These are phyloP conservation scores for Ptychadena robeensis DNA, from an alignment of 2,797 vertebrate genomes.

Conservation along the genomic window DNA sequence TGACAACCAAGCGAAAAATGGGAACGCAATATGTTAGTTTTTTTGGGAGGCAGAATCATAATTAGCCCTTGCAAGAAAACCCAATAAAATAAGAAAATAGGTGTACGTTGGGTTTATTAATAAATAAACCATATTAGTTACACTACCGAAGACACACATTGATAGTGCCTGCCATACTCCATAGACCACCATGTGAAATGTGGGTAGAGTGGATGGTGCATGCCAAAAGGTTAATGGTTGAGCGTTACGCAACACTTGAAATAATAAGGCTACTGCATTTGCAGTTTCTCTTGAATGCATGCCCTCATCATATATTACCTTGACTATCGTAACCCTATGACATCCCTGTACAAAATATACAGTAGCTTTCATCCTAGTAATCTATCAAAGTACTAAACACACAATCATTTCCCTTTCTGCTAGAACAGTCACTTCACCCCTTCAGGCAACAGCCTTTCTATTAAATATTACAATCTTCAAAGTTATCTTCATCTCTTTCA, in stretches of 20 bases:
- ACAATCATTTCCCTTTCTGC: slow-evolving; percentile 35
- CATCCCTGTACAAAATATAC: slow-evolving; percentile 13
- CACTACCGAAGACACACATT: no score
- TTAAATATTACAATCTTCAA: slow-evolving; percentile 34
- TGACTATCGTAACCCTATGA: slow-evolving; percentile 18
- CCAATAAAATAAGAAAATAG: no score
- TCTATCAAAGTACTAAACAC: slow-evolving; percentile 34
- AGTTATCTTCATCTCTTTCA: slow-evolving; percentile 22
- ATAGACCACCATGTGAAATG: background rate
- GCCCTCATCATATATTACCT: slow-evolving; percentile 9
- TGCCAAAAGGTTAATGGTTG: background rate
- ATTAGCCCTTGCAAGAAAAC: no score
- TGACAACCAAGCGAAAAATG: no score
- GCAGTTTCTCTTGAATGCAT: background rate
- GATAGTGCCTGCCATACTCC: no score
- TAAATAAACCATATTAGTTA: no score
- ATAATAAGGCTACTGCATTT: background rate
- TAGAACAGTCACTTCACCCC: slow-evolving; percentile 24
- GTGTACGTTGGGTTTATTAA: no score
- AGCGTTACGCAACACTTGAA: background rate
- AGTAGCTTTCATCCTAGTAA: slow-evolving; percentile 20
- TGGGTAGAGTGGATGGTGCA: background rate
- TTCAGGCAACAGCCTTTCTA: slow-evolving; percentile 19
- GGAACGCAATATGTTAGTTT: no score
- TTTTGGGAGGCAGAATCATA: no score